Evolutionary conservation across 2,888 invertebrate species (phyloP).

Genomic region (Stegophylla sp.): DNA sequence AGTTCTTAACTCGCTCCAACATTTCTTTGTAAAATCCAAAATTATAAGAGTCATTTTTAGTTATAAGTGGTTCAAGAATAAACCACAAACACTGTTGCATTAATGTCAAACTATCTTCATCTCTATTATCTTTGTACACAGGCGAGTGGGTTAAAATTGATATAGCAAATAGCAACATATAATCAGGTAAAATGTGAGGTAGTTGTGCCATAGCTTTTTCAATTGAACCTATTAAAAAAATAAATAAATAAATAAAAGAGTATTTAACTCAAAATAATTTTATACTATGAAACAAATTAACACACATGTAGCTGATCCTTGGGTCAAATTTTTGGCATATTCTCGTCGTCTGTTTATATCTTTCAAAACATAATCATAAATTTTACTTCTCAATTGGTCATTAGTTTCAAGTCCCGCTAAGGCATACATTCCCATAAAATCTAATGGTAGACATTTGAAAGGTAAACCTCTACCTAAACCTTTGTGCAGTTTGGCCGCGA

Average conservation of each 20-base stretch:
- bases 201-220: slow-evolving; percentile 78
- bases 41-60: slow-evolving; percentile 91
- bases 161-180: slow-evolving; percentile 95
- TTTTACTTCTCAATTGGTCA: slow-evolving; percentile 73
- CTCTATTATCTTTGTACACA: slow-evolving; percentile 78
- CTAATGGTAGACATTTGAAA: slow-evolving; percentile 88
- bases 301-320: slow-evolving; percentile 70
- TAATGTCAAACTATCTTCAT: slow-evolving; percentile 78
- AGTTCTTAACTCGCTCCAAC: slow-evolving; percentile 92
- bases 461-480: slow-evolving; percentile 83
- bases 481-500: slow-evolving; percentile 91
- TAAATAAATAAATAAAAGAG: slow-evolving; percentile 42
- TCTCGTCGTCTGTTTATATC: slow-evolving; percentile 89
- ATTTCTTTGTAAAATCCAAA: slow-evolving; percentile 94
- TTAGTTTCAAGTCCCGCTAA: slow-evolving; percentile 88
- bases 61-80: slow-evolving; percentile 90
- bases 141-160: slow-evolving; percentile 94
- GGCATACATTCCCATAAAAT: slow-evolving; percentile 96
- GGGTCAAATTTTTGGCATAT: slow-evolving; percentile 84
- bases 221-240: slow-evolving; percentile 68
- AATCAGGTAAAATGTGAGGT: slow-evolving; percentile 92
- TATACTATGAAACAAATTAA: slow-evolving; percentile 40
- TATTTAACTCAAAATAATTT: too few relatives aligned
- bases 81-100: slow-evolving; percentile 91
- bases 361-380: slow-evolving; percentile 83